Evolutionary conservation across 2,888 invertebrate genomes (phyloP).

Genomic region (Agrotis puta): DNA sequence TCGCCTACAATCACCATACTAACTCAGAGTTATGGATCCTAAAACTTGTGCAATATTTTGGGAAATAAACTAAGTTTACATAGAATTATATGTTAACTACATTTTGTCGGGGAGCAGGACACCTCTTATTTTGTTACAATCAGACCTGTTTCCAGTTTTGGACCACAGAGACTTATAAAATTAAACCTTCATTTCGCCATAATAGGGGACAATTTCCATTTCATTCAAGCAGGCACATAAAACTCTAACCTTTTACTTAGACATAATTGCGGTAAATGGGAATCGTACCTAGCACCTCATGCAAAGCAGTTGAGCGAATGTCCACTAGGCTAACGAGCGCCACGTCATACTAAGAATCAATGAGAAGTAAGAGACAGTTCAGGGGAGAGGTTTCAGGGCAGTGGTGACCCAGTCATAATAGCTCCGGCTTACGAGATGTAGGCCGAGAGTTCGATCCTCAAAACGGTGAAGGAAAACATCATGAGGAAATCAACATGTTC

Average conservation of each 20-base stretch:
- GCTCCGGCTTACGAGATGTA: no score
- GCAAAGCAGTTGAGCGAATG: no score
- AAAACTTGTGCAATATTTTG: slow-evolving; percentile 15
- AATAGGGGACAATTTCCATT: neutral
- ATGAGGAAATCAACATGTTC: no score
- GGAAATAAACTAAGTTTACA: neutral
- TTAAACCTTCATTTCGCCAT: neutral
- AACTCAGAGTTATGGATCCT: slow-evolving; percentile 43
- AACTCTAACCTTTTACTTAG: neutral
- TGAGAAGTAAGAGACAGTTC: no score
- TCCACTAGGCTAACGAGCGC: no score
- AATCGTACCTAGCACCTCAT: neutral
- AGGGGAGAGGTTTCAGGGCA: no score
- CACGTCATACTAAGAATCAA: no score
- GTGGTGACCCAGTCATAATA: no score
- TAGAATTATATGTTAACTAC: neutral
- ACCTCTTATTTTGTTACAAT: neutral
- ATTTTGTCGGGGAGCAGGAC: neutral
- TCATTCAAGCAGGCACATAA: neutral
- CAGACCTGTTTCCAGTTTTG: no score
- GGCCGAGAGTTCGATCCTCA: no score
- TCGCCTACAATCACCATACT: slow-evolving; percentile 50
- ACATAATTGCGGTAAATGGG: neutral
- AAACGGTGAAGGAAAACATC: no score
- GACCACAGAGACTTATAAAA: neutral